A percentile compares a stretch with the other conserved stretches of the same genome.
Conservation (phyloP, 2,113 vertebrate genomes). For the Cavia aperea region DNA sequence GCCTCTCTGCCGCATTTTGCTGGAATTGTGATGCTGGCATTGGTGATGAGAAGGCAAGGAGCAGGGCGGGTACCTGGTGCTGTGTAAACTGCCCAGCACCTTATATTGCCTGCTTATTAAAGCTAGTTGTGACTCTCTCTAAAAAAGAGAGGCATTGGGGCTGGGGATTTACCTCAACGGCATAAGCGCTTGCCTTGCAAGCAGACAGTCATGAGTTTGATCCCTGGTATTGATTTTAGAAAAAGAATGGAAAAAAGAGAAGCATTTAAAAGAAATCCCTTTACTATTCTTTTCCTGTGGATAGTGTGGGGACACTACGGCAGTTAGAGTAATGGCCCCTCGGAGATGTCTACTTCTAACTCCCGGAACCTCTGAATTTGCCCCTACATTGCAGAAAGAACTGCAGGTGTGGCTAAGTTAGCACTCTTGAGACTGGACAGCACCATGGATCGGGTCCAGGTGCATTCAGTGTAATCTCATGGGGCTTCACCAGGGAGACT, state of each 20-base stretch:
- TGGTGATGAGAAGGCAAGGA: background rate
- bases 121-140: background rate
- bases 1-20: background rate
- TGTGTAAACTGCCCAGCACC: background rate
- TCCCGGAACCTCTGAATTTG: background rate
- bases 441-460: background rate
- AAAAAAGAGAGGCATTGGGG: background rate
- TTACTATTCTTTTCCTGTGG: background rate
- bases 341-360: background rate
- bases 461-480: background rate
- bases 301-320: too few species aligned
- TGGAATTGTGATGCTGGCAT: background rate
- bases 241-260: background rate
- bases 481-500: background rate
- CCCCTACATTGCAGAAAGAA: background rate
- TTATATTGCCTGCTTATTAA: background rate
- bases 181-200: too few species aligned
- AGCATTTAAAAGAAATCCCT: background rate
- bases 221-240: too few species aligned
- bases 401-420: background rate
- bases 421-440: background rate
- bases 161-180: too few species aligned
- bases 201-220: too few species aligned
- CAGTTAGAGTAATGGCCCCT: background rate
- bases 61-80: background rate